These are phyloP conservation scores for Zaprionus bogoriensis DNA, from an alignment of 2,888 invertebrate species.

Conservation along the genomic window DNA sequence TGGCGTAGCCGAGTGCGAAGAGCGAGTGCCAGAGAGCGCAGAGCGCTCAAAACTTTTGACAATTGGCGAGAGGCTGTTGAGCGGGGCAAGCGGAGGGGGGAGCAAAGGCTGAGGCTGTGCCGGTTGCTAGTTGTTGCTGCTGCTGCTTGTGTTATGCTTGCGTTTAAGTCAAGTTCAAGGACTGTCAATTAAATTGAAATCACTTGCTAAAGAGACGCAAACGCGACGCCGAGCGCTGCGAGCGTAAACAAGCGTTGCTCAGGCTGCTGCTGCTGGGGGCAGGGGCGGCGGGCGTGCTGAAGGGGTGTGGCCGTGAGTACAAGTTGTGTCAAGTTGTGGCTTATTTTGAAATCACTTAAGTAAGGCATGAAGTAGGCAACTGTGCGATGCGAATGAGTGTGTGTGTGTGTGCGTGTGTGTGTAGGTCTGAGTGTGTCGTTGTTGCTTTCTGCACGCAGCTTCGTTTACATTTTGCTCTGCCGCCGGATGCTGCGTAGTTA, in stretches of 20 bases:
- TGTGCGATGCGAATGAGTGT: too few species aligned
- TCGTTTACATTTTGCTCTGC: conserved; percentile 33
- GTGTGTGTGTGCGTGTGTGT: background rate
- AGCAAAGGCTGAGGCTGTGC: conserved; percentile 27
- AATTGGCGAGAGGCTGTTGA: background rate
- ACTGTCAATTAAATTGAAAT: conserved; percentile 81
- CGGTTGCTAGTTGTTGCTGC: conserved; percentile 23
- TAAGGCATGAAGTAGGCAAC: conserved; percentile 38
- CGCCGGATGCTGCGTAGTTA: conserved; percentile 69
- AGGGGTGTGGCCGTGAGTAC: conserved; percentile 16
- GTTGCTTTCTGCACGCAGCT: conserved; percentile 51
- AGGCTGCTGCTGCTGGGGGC: too few species aligned
- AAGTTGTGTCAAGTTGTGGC: conserved; percentile 37
- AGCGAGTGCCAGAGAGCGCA: background rate
- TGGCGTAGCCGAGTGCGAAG: conserved; percentile 12
- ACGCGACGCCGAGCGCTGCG: conserved; percentile 53
- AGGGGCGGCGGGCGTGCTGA: conserved; percentile 4
- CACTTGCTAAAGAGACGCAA: conserved; percentile 70
- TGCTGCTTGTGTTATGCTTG: conserved; percentile 46
- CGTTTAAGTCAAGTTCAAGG: conserved; percentile 81
- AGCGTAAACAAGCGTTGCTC: conserved; percentile 42
- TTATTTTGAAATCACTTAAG: conserved; percentile 57
- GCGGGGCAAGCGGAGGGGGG: background rate
- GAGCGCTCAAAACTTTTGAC: background rate
- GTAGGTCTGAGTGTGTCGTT: background rate